These are phyloP conservation scores for Casuarius casuarius DNA, from an alignment of 2,113 vertebrate genomes.

Conservation along the genomic window DNA sequence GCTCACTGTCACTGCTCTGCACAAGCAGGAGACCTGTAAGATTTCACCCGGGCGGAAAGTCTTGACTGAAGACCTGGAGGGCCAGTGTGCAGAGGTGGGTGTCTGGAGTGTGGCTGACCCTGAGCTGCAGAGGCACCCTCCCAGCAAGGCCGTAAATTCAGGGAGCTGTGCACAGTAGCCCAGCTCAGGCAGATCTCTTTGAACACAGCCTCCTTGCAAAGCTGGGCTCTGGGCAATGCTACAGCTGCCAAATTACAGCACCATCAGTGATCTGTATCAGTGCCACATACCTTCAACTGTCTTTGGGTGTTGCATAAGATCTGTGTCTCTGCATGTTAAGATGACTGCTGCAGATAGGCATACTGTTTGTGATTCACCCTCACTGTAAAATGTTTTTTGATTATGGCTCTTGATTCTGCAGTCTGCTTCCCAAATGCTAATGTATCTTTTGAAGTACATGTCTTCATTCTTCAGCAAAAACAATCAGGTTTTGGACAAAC, in stretches of 20 bases:
- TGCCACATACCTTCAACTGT: fast-evolving
- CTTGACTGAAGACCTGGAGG: fast-evolving
- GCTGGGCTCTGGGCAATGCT: neutral
- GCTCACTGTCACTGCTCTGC: fast-evolving
- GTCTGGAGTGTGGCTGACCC: neutral
- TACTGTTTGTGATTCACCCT: neutral
- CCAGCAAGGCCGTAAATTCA: neutral
- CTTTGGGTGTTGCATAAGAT: fast-evolving
- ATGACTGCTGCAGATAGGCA: neutral
- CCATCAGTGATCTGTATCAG: fast-evolving
- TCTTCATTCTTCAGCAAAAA: conserved; percentile 16
- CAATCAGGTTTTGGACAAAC: neutral
- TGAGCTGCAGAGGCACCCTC: fast-evolving
- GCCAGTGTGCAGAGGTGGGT: fast-evolving
- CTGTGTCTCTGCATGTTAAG: fast-evolving
- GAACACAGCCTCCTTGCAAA: fast-evolving
- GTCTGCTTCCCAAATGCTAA: neutral
- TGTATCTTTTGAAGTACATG: neutral
- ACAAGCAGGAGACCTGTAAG: neutral
- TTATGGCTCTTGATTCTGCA: neutral
- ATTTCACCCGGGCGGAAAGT: neutral
- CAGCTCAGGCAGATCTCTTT: fast-evolving
- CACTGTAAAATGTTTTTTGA: fast-evolving
- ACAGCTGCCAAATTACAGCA: fast-evolving
- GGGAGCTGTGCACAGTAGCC: fast-evolving